phyloP scores from a whole-genome alignment of 2,797 vertebrate species.

The Anas acuta region DNA sequence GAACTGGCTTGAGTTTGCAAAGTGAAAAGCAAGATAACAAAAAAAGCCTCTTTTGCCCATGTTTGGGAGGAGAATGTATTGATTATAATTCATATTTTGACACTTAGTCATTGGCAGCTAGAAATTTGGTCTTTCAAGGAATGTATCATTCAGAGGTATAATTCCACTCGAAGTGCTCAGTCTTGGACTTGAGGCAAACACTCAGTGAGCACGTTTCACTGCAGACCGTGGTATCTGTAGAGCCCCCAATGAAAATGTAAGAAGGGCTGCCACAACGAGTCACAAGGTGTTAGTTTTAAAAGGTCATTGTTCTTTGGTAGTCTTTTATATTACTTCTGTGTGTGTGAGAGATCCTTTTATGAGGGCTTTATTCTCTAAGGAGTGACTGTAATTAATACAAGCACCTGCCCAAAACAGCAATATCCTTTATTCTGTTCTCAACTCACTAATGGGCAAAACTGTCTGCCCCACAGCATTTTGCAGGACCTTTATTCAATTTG shows the following conservation, averaged over 20 bases:
- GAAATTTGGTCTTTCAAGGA: not conserved
- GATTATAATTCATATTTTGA: not conserved
- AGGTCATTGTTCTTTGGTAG: not conserved
- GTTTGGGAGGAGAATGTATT: not conserved
- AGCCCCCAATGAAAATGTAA: not conserved
- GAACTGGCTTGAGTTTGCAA: not conserved
- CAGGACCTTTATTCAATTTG: not conserved
- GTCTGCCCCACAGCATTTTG: not conserved
- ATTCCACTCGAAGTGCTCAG: not conserved
- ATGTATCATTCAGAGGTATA: not conserved
- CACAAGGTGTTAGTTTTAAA: slow-evolving; percentile 26
- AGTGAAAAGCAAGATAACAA: not conserved
- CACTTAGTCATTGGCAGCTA: not conserved
- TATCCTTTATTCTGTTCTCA: not conserved
- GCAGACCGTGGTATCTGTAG: not conserved
- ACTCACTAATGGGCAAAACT: not conserved
- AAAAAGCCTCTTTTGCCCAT: not conserved
- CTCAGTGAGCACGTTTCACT: not conserved
- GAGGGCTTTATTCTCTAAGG: not conserved
- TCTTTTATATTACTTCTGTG: not conserved
- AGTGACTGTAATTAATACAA: slow-evolving; percentile 1
- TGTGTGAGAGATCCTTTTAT: not conserved
- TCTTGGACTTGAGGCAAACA: not conserved
- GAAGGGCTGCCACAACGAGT: not conserved
- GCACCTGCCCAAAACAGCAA: not conserved